Base-by-base conservation (phyloP, 2,797 vertebrate species). In the Trematomus bernacchii region DNA sequence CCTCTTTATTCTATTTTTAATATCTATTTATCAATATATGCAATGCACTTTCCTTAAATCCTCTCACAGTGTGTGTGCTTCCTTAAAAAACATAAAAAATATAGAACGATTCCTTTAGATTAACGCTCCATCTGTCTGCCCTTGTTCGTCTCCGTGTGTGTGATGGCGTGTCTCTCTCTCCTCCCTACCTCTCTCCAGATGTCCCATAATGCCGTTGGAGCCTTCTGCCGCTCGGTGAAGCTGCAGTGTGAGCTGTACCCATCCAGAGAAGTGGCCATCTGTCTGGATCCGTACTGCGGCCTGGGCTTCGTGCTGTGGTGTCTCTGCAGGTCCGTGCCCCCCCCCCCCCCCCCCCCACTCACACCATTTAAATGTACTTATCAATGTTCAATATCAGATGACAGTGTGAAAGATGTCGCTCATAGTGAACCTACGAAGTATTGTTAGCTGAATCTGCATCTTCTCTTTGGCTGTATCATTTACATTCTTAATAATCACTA, bases 261-360 rank as follows among this genome's bases (percentile, higher is more conserved):
- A 44, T 99, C 98, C 91, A 95, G 98, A 89, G 98, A 99, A 91
- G 97, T 99, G 15, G 98, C 98, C 85, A 99, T 99, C 94, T 99
- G 98, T 87, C 91, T 99, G 93, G 98, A 99, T 90, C 98, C 98
- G 0, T 99, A 99, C 94, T 99, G 98, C 82, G 98, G 98, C 91
- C 97, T 99, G 30, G 98, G 98, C 76, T 99, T 99, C 78, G 98
- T 99, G 89, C 97, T 99, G 86, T 99, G 98, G 98, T 99, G 98
- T 93, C 98, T 99, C 94, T 99, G 98, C 96, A 99, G 98, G 98
- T 99, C 0, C 1, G 71, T 43, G 42, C 59, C 51, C 0, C 21
- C 27, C 1, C 0, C 13, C 33, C 6, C 33, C n/a, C n/a, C n/a
- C n/a, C n/a, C n/a, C n/a, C n/a, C n/a, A 37, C 33, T 37, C 8